Conservation (phyloP, 2,888 invertebrate genomes). For the Orthonevra nobilis region DNA sequence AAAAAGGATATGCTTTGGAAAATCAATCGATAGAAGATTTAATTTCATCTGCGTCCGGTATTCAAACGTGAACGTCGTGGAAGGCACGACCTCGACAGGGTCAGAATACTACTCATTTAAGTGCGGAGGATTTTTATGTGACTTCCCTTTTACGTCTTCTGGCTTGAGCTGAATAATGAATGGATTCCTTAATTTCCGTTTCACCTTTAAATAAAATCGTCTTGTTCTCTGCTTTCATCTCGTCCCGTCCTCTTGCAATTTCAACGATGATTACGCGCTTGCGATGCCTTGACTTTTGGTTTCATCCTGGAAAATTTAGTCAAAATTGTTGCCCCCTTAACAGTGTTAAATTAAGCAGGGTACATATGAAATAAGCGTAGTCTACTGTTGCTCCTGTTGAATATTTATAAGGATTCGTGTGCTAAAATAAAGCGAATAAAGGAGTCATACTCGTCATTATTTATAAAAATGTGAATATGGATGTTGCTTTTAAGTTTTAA, state of each 20-base stretch:
- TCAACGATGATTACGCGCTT: constrained; percentile 3
- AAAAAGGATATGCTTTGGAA: constrained; percentile 32
- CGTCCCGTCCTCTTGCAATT: constrained; percentile 11
- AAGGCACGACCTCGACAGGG: constrained; percentile 15
- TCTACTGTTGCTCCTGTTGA: constrained; percentile 24
- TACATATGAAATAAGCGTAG: background rate
- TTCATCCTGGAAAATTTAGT: background rate
- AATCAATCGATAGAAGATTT: constrained; percentile 63
- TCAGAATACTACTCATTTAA: too few species aligned
- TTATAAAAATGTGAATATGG: constrained; percentile 3
- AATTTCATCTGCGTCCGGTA: constrained; percentile 51
- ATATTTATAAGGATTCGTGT: constrained; percentile 17
- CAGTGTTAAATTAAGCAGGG: background rate
- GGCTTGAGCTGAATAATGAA: constrained; percentile 61
- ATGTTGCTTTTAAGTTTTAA: background rate
- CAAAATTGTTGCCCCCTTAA: background rate
- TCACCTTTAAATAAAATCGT: constrained; percentile 61
- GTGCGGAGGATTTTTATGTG: constrained; percentile 8
- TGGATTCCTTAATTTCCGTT: constrained; percentile 63
- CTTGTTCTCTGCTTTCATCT: constrained; percentile 39
- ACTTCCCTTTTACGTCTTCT: constrained; percentile 8
- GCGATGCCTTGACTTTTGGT: background rate
- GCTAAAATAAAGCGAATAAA: background rate
- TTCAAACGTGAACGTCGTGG: constrained; percentile 21
- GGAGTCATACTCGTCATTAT: constrained; percentile 15